These are phyloP conservation scores for Syrrhaptes paradoxus DNA, from an alignment of 2,113 vertebrate species.

Conservation along the genomic window DNA sequence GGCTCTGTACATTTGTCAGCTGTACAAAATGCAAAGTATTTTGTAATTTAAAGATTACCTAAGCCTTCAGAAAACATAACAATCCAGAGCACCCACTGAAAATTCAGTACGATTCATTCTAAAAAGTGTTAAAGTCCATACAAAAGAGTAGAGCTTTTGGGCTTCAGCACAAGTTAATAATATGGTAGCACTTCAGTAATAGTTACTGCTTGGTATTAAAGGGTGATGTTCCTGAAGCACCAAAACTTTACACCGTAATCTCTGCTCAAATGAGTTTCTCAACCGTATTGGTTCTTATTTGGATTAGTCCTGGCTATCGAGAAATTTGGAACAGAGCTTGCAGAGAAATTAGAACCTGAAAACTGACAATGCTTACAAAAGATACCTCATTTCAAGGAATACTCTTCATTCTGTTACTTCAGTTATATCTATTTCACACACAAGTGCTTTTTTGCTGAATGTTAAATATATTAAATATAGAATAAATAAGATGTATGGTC, in stretches of 20 bases:
- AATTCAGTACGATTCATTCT: background rate
- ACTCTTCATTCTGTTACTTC: background rate
- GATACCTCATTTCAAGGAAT: background rate
- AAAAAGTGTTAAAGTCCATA: background rate
- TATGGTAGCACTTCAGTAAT: background rate
- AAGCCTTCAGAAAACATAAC: background rate
- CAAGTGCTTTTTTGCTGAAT: background rate
- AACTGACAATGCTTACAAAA: background rate
- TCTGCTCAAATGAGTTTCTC: background rate
- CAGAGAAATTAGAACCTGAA: background rate
- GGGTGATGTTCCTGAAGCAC: background rate
- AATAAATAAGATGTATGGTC: constrained; percentile 64
- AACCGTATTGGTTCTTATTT: background rate
- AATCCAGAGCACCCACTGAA: too few species aligned
- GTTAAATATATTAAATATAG: constrained; percentile 30
- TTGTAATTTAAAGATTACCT: background rate
- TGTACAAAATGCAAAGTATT: background rate
- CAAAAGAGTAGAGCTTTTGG: background rate
- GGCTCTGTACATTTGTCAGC: background rate
- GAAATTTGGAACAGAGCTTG: background rate
- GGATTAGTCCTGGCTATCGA: background rate
- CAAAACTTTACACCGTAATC: background rate
- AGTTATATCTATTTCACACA: background rate
- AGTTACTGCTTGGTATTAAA: background rate
- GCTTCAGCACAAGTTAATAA: background rate